Conservation (phyloP, 1,140 invertebrate species). For the Lysiphlebus fabarum region DNA sequence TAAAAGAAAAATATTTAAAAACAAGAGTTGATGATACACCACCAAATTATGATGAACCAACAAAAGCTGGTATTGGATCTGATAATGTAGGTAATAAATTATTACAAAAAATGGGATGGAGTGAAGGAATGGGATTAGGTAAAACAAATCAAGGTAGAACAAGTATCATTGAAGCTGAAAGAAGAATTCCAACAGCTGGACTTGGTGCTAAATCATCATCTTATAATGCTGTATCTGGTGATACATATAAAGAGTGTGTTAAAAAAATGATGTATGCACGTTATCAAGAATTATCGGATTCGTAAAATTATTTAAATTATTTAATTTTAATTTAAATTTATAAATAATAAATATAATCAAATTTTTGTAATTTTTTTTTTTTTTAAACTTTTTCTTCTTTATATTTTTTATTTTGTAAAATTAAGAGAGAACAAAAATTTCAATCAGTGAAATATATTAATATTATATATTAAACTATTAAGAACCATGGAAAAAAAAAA, state of each 20-base stretch:
- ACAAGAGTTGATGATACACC: slow-evolving; percentile 56
- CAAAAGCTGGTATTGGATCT: slow-evolving; percentile 72
- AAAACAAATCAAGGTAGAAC: slow-evolving; percentile 91
- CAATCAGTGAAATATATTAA: no score
- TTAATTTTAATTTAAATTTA: neutral
- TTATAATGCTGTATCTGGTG: slow-evolving; percentile 73
- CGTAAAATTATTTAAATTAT: slow-evolving; percentile 40
- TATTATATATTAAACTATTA: no score
- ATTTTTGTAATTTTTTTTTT: neutral
- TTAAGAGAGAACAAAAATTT: no score
- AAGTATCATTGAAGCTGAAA: slow-evolving; percentile 79
- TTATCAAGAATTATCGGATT: slow-evolving; percentile 73
- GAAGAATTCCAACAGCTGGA: slow-evolving; percentile 67
- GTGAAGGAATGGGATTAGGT: slow-evolving; percentile 90
- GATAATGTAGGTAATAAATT: slow-evolving; percentile 90
- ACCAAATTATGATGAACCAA: slow-evolving; percentile 62
- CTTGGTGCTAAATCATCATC: slow-evolving; percentile 72
- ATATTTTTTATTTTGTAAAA: no score
- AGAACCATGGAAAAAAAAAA: no score
- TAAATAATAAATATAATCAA: neutral
- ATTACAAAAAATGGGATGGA: slow-evolving; percentile 98
- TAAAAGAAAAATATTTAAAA: slow-evolving; percentile 68
- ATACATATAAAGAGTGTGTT: slow-evolving; percentile 87
- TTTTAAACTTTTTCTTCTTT: no score
- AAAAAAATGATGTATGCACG: slow-evolving; percentile 86